These are phyloP conservation scores for Hypothenemus hampei DNA, from an alignment of 1,140 invertebrate genomes.

Conservation along the genomic window DNA sequence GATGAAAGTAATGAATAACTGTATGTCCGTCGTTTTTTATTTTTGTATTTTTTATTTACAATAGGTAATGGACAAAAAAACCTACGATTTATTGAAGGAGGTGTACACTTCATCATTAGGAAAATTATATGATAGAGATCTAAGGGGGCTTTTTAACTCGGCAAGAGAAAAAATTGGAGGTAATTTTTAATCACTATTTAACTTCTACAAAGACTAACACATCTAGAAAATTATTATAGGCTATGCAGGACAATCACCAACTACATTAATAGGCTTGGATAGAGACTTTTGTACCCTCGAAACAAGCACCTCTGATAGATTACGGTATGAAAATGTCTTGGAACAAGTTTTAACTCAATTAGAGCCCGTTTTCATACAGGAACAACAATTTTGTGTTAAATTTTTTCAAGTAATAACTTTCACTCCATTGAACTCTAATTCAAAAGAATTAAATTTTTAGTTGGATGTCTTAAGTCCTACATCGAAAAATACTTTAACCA, in stretches of 20 bases:
- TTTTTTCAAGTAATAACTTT: slow-evolving; percentile 69
- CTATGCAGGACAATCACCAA: slow-evolving; percentile 36
- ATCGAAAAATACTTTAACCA: slow-evolving; percentile 54
- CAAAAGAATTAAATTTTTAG: slow-evolving; percentile 22
- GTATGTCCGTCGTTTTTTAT: background rate
- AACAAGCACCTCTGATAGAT: slow-evolving; percentile 52
- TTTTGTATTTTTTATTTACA: slow-evolving; percentile 3
- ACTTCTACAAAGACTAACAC: background rate
- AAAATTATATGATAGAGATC: slow-evolving; percentile 81
- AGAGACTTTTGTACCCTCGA: slow-evolving; percentile 54
- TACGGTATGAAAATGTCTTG: slow-evolving; percentile 65
- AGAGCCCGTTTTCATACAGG: slow-evolving; percentile 86
- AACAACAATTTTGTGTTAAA: slow-evolving; percentile 91
- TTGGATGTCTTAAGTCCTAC: slow-evolving; percentile 60
- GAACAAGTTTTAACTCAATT: slow-evolving; percentile 81
- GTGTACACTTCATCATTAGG: slow-evolving; percentile 74
- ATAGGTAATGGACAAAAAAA: slow-evolving; percentile 75
- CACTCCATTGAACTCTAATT: background rate
- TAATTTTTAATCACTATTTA: too few species aligned
- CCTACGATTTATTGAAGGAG: slow-evolving; percentile 72
- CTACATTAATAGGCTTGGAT: slow-evolving; percentile 56
- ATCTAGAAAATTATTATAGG: slow-evolving; percentile 16
- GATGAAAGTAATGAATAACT: slow-evolving; percentile 44
- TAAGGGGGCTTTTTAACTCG: slow-evolving; percentile 46
- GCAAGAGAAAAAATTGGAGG: slow-evolving; percentile 39